Evolutionary conservation across 37 sponge, comb jelly and placozoan genomes (phyloP).

Genomic region (Agelas oroides): DNA sequence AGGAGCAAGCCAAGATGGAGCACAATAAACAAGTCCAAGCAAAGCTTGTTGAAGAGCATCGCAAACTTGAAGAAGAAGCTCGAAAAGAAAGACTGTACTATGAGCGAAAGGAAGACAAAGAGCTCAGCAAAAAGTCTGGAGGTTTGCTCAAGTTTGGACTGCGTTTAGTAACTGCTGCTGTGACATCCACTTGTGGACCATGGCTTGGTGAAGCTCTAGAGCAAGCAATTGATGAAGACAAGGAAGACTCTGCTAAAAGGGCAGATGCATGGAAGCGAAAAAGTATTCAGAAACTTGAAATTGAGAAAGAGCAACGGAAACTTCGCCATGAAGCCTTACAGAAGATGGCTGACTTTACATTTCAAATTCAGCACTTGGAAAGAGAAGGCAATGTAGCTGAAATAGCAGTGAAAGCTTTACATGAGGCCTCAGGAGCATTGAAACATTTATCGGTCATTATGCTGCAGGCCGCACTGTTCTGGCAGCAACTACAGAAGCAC

Average conservation of each 20-base stretch:
- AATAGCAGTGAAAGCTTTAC: constrained; percentile 39
- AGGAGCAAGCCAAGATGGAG: constrained; percentile 9
- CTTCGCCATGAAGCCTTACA: background rate
- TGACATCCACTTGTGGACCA: too few species aligned
- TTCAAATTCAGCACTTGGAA: background rate
- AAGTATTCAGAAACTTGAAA: background rate
- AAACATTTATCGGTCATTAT: constrained; percentile 51
- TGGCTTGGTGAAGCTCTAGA: too few species aligned
- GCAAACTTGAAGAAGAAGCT: background rate
- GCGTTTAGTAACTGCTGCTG: background rate
- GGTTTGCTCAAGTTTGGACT: background rate
- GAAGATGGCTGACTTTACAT: background rate
- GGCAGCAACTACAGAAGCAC: constrained; percentile 55
- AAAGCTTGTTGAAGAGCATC: background rate
- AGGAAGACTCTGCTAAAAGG: background rate
- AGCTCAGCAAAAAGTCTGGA: background rate
- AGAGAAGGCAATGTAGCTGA: background rate
- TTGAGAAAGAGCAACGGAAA: background rate
- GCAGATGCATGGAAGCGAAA: background rate
- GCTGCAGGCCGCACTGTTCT: constrained; percentile 58
- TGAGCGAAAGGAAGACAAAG: background rate
- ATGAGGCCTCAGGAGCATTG: constrained; percentile 47
- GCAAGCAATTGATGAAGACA: background rate
- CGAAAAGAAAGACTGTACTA: background rate
- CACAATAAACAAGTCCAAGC: background rate